These are phyloP conservation scores for Morelia viridis DNA, from an alignment of 2,797 vertebrate genomes.

Conservation along the genomic window DNA sequence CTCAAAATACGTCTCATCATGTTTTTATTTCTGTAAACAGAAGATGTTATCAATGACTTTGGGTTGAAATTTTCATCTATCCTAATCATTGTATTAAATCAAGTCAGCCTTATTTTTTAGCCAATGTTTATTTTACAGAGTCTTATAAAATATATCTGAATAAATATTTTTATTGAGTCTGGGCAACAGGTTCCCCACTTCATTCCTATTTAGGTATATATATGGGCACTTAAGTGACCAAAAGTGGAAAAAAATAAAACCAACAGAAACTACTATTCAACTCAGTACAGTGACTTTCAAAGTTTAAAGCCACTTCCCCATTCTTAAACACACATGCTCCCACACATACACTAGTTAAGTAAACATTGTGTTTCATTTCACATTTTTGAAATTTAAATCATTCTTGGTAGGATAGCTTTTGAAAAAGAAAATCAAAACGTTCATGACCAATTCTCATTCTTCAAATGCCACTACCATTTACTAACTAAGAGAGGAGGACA, in stretches of 20 bases:
- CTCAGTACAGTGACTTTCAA: slow-evolving; percentile 44
- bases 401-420: slow-evolving; percentile 63
- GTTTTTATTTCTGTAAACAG: slow-evolving; percentile 61
- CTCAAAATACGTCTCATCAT: neutral
- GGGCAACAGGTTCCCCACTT: slow-evolving; percentile 61
- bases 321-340: slow-evolving; percentile 3
- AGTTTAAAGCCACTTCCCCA: slow-evolving; percentile 62
- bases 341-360: slow-evolving; percentile 33
- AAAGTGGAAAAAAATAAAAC: slow-evolving; percentile 69
- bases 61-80: slow-evolving; percentile 61
- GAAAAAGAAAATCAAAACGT: slow-evolving; percentile 34
- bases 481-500: slow-evolving; percentile 2
- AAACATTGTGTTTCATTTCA: slow-evolving; percentile 67
- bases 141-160: slow-evolving; percentile 67
- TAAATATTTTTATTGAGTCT: slow-evolving; percentile 61
- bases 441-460: slow-evolving; percentile 53
- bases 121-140: slow-evolving; percentile 39
- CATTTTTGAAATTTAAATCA: slow-evolving; percentile 64
- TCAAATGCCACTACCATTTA: slow-evolving; percentile 41
- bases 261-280: slow-evolving; percentile 56
- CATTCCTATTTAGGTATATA: slow-evolving; percentile 65
- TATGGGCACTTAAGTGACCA: slow-evolving; percentile 74
- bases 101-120: slow-evolving; percentile 63
- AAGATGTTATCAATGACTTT: slow-evolving; percentile 62
- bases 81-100: slow-evolving; percentile 62